Evolutionary conservation across 2,113 vertebrate species (phyloP), one percentile per base, ranked within the genome.

Genomic region (Pelobates fuscus): DNA sequence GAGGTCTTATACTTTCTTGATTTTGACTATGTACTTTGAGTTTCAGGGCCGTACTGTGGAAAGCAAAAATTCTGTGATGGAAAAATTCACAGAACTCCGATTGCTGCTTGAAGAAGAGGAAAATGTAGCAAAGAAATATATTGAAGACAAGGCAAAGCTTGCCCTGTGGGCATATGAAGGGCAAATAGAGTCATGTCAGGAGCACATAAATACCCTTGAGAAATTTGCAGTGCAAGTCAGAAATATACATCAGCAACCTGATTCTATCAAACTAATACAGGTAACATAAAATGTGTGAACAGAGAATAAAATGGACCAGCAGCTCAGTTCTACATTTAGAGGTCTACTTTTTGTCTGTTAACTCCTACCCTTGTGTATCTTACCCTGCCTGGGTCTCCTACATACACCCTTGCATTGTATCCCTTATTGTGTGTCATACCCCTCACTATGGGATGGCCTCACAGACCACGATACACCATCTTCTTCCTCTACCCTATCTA

Each of bases 101-200:
- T 60, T 89, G 44, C 77, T 91, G 0, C 83, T 93, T 78, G 77
- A 54, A 25, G 84, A 91, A 78, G 90, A 92, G 37, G 89, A 90
- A 79, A 70, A 0, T 8, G 24, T 86, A 52, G 83, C 86, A 64
- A 88, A 87, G 80, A 82, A 71, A 2, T 83, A 84, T 1, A 78
- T 88, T 18, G 87, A 92, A 62, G 84, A 84, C 70, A 89, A 86
- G 78, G 78, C 63, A 1, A 78, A 87, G 55, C 71, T 81, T 8
- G 77, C 81, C 18, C 78, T 90, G n/a, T 82, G 67, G 82, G 67
- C 18, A 0, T 84, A 87, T 55, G 43, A 76, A 10, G 77, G 86
- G 30, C 84, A 86, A 52, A 11, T 74, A 0, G 29, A 82, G 43
- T 78, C 78, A 10, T 85, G 84, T 26, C 4, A 1, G 49, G 77